These are phyloP conservation scores for Camptogramma bilineatum DNA, from an alignment of 2,888 invertebrate genomes.

Conservation along the genomic window DNA sequence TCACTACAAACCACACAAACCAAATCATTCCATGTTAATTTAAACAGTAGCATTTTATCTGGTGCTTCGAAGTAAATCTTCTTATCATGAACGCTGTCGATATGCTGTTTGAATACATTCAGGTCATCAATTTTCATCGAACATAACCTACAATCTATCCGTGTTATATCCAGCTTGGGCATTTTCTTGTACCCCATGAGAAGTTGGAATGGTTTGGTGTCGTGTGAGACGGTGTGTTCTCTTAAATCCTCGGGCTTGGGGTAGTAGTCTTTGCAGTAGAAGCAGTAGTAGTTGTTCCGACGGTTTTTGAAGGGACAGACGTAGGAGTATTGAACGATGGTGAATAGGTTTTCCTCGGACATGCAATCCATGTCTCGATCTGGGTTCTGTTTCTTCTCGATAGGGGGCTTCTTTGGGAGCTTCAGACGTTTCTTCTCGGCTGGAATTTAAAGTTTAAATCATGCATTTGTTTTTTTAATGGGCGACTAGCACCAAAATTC, in stretches of 20 bases:
- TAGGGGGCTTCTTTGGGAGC: constrained; percentile 57
- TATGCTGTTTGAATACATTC: constrained; percentile 69
- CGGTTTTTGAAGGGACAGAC: constrained; percentile 78
- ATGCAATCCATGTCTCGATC: constrained; percentile 77
- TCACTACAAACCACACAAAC: constrained; percentile 76
- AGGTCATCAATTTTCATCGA: constrained; percentile 69
- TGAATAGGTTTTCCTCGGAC: constrained; percentile 76
- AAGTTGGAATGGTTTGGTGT: constrained; percentile 76
- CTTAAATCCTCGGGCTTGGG: constrained; percentile 76
- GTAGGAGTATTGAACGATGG: constrained; percentile 76
- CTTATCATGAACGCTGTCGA: constrained; percentile 71
- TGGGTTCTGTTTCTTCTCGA: constrained; percentile 71
- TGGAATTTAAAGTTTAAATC: not conserved
- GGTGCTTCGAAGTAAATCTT: constrained; percentile 79
- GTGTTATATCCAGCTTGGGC: constrained; percentile 76
- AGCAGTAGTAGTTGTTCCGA: constrained; percentile 77
- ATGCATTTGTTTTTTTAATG: too few relatives aligned
- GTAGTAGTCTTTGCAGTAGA: constrained; percentile 79
- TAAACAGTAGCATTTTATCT: constrained; percentile 71
- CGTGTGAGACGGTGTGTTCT: constrained; percentile 73
- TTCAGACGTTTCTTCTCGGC: constrained; percentile 38
- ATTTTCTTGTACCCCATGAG: constrained; percentile 78
- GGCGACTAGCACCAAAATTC: too few relatives aligned
- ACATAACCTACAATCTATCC: constrained; percentile 75
- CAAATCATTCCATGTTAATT: constrained; percentile 74